Percentiles rank a stretch among this genome's conserved stretches.
These are phyloP conservation scores for Cephus runcator DNA, from an alignment of 2,888 invertebrate species.

Conservation along the genomic window DNA sequence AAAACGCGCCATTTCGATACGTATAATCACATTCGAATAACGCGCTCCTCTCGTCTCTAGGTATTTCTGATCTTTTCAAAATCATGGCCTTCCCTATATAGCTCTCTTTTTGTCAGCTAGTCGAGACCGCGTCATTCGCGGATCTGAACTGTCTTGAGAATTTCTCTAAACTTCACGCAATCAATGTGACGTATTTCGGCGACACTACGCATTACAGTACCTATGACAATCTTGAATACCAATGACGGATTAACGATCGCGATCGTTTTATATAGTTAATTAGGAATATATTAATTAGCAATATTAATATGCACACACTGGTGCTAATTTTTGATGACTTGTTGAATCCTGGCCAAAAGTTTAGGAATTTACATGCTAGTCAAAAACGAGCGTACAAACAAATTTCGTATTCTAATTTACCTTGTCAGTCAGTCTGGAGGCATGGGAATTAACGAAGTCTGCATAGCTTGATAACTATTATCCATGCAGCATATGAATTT, in stretches of 20 bases:
- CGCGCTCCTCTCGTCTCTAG: background rate
- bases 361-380: background rate
- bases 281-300: background rate
- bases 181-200: background rate
- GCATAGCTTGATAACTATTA: background rate
- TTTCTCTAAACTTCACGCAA: background rate
- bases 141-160: background rate
- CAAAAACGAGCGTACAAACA: background rate
- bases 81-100: background rate
- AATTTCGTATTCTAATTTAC: background rate
- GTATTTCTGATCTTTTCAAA: background rate
- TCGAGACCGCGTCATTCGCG: background rate
- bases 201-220: slow-evolving; percentile 20
- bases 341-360: background rate
- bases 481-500: slow-evolving; percentile 25
- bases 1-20: background rate
- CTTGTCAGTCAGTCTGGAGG: background rate
- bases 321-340: background rate
- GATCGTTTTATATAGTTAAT: background rate
- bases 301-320: background rate
- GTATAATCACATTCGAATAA: background rate
- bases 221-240: slow-evolving; percentile 57
- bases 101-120: background rate
- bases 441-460: background rate
- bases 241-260: background rate